Base-by-base conservation (phyloP, 2,797 vertebrate species). In the Halcyon badia region DNA sequence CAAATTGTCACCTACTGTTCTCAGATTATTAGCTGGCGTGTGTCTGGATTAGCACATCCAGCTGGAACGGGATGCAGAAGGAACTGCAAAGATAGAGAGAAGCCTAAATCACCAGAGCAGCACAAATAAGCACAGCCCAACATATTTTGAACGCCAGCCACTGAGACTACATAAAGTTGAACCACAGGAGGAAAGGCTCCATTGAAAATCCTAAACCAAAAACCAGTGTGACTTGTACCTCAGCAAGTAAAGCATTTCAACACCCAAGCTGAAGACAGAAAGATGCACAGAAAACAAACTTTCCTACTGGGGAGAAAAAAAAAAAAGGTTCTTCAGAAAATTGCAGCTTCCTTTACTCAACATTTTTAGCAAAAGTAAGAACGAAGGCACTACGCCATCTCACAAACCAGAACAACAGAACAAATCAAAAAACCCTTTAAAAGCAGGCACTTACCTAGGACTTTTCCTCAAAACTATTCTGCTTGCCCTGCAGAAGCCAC, bases 171-270 rank as follows among this genome's bases (percentile, higher is more conserved):
- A 4, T 4, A 16, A 35, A 90, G 14, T 11, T 46, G 28, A 92
- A 61, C 6, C 20, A 49, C 22, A 9, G 73, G 44, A 91, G 4
- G 13, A 90, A 21, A 51, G 11, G 7, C n/a, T 81, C 85, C 4
- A 25, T 78, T 64, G 20, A 68, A 91, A 81, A 60, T 13, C 6
- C 15, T 54, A 24, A 57, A 83, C 25, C 9, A 31, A 81, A 73
- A 68, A 24, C n/a, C 37, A n/a, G 6, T 0, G 0, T 44, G 41
- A 44, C 25, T 58, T 72, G 16, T 35, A 83, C 11, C 11, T 68
- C 16, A 9, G 18, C 13, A 54, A 49, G 21, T n/a, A 69, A 90
- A 88, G 44, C 30, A 65, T 24, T 44, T 31, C 16, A 80, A 64
- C 11, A 52, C 28, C 13, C 22, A 19, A 33, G 3, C 0, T 44